phyloP scores from a whole-genome alignment of 2,888 invertebrate genomes.

The Alentia gelatinosa region DNA sequence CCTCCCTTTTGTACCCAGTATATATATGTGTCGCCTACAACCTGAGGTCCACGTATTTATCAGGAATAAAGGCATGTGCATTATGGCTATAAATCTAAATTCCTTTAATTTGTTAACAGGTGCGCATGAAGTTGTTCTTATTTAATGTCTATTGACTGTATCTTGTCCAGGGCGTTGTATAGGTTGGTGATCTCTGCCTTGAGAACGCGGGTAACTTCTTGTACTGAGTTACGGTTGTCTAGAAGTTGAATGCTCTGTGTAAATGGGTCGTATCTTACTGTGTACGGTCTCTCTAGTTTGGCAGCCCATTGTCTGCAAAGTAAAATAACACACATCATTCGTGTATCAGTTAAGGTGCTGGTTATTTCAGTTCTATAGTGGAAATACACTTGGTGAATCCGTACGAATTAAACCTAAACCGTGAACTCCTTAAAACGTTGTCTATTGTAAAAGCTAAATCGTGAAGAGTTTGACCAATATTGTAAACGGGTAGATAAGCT shows the following conservation, averaged over 20 bases:
- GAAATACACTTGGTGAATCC: too few species aligned
- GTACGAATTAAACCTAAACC: too few species aligned
- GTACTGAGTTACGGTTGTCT: constrained; percentile 70
- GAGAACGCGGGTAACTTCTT: constrained; percentile 68
- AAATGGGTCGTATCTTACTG: constrained; percentile 77
- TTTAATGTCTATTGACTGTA: not conserved
- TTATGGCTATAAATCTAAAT: not conserved
- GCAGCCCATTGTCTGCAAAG: constrained; percentile 73
- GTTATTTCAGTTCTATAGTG: too few species aligned
- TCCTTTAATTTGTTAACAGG: too few species aligned
- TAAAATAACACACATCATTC: too few species aligned
- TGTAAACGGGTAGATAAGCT: too few species aligned
- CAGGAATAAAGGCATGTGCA: not conserved
- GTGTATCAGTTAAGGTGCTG: too few species aligned
- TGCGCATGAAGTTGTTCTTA: too few species aligned
- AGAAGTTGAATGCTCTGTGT: constrained; percentile 75
- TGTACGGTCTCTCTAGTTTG: constrained; percentile 72
- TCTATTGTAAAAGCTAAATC: too few species aligned
- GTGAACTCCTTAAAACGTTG: too few species aligned
- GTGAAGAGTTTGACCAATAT: too few species aligned
- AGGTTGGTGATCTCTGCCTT: constrained; percentile 68
- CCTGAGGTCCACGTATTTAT: not conserved
- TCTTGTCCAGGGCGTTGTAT: constrained; percentile 59
- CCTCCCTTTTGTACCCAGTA: not conserved
- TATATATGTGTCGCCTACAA: not conserved